phyloP scores from a whole-genome alignment of 2,797 vertebrate species.

The Paedocypris micromegethes region DNA sequence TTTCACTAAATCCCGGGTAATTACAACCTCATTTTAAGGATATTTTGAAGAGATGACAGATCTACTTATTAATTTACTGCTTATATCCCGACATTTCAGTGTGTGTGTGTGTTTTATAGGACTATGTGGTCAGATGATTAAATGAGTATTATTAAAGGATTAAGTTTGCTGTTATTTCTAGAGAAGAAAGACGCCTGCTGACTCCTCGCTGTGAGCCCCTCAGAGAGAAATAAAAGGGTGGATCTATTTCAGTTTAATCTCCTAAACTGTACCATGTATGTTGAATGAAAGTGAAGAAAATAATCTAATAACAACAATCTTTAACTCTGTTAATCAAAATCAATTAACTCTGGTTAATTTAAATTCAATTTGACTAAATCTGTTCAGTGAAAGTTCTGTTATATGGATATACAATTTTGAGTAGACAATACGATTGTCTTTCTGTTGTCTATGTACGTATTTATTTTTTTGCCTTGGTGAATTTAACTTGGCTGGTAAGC shows the following conservation, averaged over 20 bases:
- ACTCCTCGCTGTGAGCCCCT: background rate
- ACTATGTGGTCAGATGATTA: constrained; percentile 51
- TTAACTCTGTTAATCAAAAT: no score
- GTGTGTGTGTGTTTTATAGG: constrained; percentile 18
- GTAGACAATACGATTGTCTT: no score
- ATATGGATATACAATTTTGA: no score
- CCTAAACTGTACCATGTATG: background rate
- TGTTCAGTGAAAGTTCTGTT: no score
- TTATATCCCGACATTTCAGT: constrained; percentile 19
- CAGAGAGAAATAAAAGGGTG: background rate
- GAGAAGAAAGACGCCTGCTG: constrained; percentile 16
- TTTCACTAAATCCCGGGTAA: constrained; percentile 31
- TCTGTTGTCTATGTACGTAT: no score
- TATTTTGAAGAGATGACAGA: constrained; percentile 63
- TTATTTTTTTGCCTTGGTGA: no score
- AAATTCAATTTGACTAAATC: no score
- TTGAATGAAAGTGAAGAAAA: constrained; percentile 4
- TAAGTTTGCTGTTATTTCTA: constrained; percentile 58
- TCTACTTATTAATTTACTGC: constrained; percentile 37
- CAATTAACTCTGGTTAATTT: no score
- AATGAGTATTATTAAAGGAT: constrained; percentile 68
- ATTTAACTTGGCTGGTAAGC: no score
- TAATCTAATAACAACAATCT: background rate
- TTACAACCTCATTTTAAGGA: constrained; percentile 46
- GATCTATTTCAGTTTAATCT: constrained; percentile 15